Evolutionary conservation across 2,888 invertebrate genomes (phyloP).

Genomic region (Thymelicus acteon): DNA sequence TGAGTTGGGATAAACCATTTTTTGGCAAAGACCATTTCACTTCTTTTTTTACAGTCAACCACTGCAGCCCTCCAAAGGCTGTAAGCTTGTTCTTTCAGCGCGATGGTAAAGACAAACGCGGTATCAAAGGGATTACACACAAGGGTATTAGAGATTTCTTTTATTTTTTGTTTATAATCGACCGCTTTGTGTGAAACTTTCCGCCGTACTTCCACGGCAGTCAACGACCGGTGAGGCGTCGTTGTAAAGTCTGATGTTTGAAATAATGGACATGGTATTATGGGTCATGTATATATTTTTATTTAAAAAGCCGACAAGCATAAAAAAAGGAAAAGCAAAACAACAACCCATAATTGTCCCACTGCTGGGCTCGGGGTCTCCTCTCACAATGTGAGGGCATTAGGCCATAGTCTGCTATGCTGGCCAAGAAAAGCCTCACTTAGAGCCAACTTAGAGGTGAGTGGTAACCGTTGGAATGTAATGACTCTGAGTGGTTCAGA

Average conservation of each 20-base stretch:
- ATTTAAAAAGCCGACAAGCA: too few species aligned
- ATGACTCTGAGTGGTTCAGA: too few species aligned
- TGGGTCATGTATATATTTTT: too few species aligned
- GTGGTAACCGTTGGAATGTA: too few species aligned
- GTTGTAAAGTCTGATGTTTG: constrained; percentile 38
- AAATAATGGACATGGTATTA: constrained; percentile 39
- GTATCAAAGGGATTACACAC: constrained; percentile 54
- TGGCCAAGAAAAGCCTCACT: too few species aligned
- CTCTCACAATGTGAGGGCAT: too few species aligned
- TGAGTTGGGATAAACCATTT: background rate
- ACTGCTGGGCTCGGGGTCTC: too few species aligned
- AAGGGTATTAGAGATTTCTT: constrained; percentile 66
- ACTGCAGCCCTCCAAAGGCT: background rate
- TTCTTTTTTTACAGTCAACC: constrained; percentile 1
- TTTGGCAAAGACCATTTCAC: constrained; percentile 1
- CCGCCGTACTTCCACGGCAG: constrained; percentile 54
- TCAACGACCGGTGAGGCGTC: constrained; percentile 56
- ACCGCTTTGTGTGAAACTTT: constrained; percentile 70
- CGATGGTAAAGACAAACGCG: constrained; percentile 51
- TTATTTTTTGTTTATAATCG: constrained; percentile 72
- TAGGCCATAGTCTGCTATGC: too few species aligned
- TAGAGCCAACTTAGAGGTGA: too few species aligned
- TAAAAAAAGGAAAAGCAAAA: too few species aligned
- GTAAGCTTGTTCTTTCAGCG: constrained; percentile 33
- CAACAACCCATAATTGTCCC: too few species aligned